Evolutionary conservation across 2,888 invertebrate genomes (phyloP).

Genomic region (Hofmannophila pseudospretella): DNA sequence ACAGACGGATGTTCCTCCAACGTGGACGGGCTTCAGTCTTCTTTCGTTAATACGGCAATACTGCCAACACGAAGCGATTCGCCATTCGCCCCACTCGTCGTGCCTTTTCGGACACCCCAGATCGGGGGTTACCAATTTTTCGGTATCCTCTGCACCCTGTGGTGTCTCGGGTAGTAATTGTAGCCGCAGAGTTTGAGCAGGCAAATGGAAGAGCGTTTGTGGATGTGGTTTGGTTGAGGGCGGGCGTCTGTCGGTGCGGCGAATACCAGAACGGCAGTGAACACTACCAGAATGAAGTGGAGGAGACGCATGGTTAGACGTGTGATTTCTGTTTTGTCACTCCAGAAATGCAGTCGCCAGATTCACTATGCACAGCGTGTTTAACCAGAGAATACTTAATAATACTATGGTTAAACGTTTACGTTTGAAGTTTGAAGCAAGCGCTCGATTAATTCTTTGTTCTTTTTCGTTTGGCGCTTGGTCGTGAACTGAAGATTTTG

Average conservation of each 20-base stretch:
- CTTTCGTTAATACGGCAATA: no score
- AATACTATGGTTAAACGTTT: no score
- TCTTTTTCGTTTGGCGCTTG: slow-evolving; percentile 41
- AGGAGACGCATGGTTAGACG: slow-evolving; percentile 50
- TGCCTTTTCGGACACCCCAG: no score
- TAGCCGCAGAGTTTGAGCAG: slow-evolving; percentile 61
- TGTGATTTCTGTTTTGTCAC: slow-evolving; percentile 1
- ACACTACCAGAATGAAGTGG: slow-evolving; percentile 33
- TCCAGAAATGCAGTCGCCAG: background rate
- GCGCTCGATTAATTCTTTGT: slow-evolving; percentile 4
- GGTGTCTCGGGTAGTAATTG: slow-evolving; percentile 31
- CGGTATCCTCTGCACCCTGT: slow-evolving; percentile 3
- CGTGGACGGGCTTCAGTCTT: no score
- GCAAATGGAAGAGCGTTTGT: slow-evolving; percentile 46
- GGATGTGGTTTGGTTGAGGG: slow-evolving; percentile 32
- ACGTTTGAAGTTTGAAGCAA: no score
- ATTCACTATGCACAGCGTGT: background rate
- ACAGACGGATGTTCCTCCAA: background rate
- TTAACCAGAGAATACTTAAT: no score
- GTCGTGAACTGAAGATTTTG: slow-evolving; percentile 48
- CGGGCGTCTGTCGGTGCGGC: slow-evolving; percentile 30
- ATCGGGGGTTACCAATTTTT: slow-evolving; percentile 11
- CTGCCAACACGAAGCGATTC: no score
- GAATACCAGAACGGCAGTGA: slow-evolving; percentile 36
- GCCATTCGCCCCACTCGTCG: no score